Base-by-base conservation (phyloP, 2,888 invertebrate genomes). In the Watsonalla binaria region DNA sequence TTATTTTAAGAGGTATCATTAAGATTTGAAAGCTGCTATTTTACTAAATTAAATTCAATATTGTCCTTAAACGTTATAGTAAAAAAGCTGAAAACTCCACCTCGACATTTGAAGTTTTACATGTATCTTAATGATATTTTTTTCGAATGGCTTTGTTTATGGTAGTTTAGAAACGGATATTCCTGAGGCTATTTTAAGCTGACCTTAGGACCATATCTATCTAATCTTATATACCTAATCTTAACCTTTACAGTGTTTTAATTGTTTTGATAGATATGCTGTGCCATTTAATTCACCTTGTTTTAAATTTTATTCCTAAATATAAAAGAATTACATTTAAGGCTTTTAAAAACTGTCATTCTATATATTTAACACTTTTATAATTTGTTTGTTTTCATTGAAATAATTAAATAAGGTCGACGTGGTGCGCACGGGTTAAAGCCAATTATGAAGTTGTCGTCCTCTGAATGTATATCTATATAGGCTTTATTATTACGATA, bases 321-420 rank as follows among this genome's bases (percentile, higher is more conserved):
- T 49, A 37, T 13, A 7, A 11, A 7, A 35, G 37, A 48, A 37
- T 37, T 8, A 14, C 6, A 37, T 13, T 37, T 14, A 13, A 15
- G 14, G 49, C n/a, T n/a, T n/a, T n/a, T n/a, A n/a, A n/a, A n/a
- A n/a, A n/a, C n/a, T 13, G 33, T 7, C 47, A 34, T 11, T 15
- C 34, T 49, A 37, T 14, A 5, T 6, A 15, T 49, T 11, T 39
- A 2, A 7, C 6, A 5, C 13, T 48, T 51, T 13, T 46, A 53
- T 49, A 53, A 48, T 53, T 54, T 55, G 56, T 56, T 54, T 34
- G 33, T 48, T 56, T 54, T 53, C 34, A 51, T 52, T 61, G 54
- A 54, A 53, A 52, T 37, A 49, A 49, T 49, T 49, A 11, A 49
- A 42, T 61, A 66, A 76, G 74, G 74, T 65, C 70, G 59, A 53